Conservation (phyloP, 2,888 invertebrate genomes). For the Arrhopalites spinosus region DNA sequence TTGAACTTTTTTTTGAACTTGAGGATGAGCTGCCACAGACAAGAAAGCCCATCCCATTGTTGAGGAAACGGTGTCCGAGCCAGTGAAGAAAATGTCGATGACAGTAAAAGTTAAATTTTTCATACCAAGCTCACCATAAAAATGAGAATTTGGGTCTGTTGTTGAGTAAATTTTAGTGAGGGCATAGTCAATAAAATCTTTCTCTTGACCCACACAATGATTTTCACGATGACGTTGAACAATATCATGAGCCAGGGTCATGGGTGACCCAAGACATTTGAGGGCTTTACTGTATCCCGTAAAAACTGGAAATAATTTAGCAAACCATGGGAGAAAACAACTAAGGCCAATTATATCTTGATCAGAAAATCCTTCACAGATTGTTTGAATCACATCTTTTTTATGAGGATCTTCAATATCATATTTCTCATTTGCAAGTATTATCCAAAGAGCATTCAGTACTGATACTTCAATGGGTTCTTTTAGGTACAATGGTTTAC, state of each 20-base stretch:
- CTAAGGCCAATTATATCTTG: conserved; percentile 52
- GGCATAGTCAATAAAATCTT: conserved; percentile 55
- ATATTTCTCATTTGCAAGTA: conserved; percentile 47
- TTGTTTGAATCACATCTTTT: neutral
- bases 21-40: conserved; percentile 42
- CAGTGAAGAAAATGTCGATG: conserved; percentile 52
- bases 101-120: conserved; percentile 51
- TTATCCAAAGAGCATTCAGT: conserved; percentile 49
- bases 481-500: conserved; percentile 46
- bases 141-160: conserved; percentile 44
- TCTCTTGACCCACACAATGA: conserved; percentile 46
- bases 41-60: conserved; percentile 52
- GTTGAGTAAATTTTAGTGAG: conserved; percentile 53
- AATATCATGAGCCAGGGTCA: conserved; percentile 47
- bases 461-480: conserved; percentile 49
- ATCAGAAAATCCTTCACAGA: conserved; percentile 47
- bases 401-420: conserved; percentile 44
- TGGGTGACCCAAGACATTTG: conserved; percentile 48
- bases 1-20: conserved; percentile 51
- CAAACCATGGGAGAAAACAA: conserved; percentile 50
- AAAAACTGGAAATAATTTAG: conserved; percentile 44
- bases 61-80: conserved; percentile 51
- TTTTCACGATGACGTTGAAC: conserved; percentile 49
- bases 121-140: conserved; percentile 48
- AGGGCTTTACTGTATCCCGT: conserved; percentile 51